Evolutionary conservation across 2,113 vertebrate genomes (phyloP), one percentile per base, ranked within the genome.

Genomic region (Neotoma lepida): DNA sequence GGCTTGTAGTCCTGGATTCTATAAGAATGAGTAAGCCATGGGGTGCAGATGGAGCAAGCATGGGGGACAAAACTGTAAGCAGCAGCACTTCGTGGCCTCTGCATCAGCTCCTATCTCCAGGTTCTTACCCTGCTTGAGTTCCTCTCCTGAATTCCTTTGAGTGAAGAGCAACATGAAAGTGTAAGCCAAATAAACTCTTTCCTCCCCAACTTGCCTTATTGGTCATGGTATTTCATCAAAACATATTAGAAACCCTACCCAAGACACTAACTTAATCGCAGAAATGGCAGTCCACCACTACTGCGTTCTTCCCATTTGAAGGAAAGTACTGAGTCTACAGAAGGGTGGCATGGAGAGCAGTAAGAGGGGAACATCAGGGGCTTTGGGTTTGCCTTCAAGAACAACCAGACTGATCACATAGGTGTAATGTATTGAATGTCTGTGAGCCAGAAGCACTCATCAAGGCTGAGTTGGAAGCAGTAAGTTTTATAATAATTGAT

Each of bases 271-370:
- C 77, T 51, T 68, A 35, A 18, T 68, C 68, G 49, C 9, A 84
- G 39, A 92, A 88, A 13, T 14, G 17, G 8, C 24, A 88, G 22
- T 46, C 10, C 4, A 4, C 33, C 24, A 61, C 1, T 51, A 64
- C 6, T 15, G 3, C 8, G 20, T 14, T 46, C 46, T 54, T 9
- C 14, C 61, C 33, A 51, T 28, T 54, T 24, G n/a, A 58, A 58
- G 24, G 30, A 58, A 39, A 49, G 12, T 58, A 39, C 4, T 5
- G 17, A 87, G 12, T 41, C 33, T 33, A 56, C 10, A 46, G 26
- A 20, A 64, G 13, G 6, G 33, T 17, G 2, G 0, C 14, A 49
- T 15, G 24, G 30, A 66, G 24, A 33, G 5, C 22, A 70, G 2
- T 24, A 54, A 71, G 28, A 12, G 9, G 5, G 9, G 22, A 58